Percentiles rank a stretch among this genome's conserved stretches.
These are phyloP conservation scores for Potorous gilbertii DNA, from an alignment of 2,797 vertebrate species.

Conservation along the genomic window DNA sequence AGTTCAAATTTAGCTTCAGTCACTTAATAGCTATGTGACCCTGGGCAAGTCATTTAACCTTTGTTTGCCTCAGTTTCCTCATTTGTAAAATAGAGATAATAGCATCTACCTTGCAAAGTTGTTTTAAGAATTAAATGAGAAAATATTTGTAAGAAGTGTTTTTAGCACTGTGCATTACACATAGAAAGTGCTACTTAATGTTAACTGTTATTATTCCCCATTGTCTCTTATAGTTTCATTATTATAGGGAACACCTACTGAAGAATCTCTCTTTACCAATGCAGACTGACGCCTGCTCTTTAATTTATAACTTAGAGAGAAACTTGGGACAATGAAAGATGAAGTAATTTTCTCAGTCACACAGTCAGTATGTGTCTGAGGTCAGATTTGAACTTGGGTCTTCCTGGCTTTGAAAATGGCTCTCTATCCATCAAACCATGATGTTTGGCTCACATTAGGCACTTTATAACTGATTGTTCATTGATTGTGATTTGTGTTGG, in stretches of 20 bases:
- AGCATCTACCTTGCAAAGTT: neutral
- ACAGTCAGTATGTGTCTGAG: neutral
- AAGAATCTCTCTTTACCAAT: neutral
- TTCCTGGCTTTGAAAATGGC: too few relatives aligned
- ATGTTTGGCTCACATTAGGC: too few relatives aligned
- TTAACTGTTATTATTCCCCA: neutral
- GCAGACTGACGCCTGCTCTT: neutral
- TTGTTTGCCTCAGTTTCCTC: neutral
- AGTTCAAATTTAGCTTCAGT: too few relatives aligned
- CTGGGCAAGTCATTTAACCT: too few relatives aligned
- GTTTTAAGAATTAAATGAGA: neutral
- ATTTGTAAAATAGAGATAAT: neutral
- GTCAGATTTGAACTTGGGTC: neutral
- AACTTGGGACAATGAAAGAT: neutral
- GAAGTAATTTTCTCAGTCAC: neutral
- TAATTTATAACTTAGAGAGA: too few relatives aligned
- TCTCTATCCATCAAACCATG: too few relatives aligned
- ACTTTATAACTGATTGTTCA: too few relatives aligned
- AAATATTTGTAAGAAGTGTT: neutral
- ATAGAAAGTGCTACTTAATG: neutral
- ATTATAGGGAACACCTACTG: neutral
- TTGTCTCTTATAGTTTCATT: neutral
- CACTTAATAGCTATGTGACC: too few relatives aligned
- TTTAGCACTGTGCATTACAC: neutral
- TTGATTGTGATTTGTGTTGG: too few relatives aligned